phyloP scores from a whole-genome alignment of 2,113 vertebrate species.

The Elgaria multicarinata region DNA sequence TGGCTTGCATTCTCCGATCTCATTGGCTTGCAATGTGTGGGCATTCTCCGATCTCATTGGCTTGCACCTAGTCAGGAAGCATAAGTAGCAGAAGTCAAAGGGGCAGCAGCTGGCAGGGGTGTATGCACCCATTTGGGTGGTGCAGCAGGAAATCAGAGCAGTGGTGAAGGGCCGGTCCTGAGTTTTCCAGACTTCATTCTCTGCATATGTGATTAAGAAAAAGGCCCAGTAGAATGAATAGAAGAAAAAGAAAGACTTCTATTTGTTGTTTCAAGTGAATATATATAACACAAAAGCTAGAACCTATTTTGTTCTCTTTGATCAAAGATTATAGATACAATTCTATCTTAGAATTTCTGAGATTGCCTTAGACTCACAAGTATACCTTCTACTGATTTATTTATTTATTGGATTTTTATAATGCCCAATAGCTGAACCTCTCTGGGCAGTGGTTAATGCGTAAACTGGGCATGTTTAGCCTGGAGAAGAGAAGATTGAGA shows the following conservation, averaged over 20 bases:
- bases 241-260: background rate
- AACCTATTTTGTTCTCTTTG: constrained; percentile 23
- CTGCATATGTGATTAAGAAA: background rate
- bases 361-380: constrained; percentile 26
- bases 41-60: no score
- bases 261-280: background rate
- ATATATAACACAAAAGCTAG: background rate
- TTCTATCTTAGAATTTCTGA: constrained; percentile 43
- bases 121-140: no score
- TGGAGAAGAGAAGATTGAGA: no score
- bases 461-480: no score
- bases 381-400: constrained; percentile 39
- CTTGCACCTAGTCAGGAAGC: background rate
- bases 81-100: no score
- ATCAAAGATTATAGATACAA: background rate
- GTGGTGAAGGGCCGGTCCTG: background rate
- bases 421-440: no score
- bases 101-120: no score
- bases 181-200: background rate
- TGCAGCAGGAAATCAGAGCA: no score
- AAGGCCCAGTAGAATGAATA: no score
- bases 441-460: no score
- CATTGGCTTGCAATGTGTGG: background rate
- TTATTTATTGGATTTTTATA: no score
- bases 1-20: no score